These are phyloP conservation scores for Alentia gelatinosa DNA, from an alignment of 2,888 invertebrate species.

Conservation along the genomic window DNA sequence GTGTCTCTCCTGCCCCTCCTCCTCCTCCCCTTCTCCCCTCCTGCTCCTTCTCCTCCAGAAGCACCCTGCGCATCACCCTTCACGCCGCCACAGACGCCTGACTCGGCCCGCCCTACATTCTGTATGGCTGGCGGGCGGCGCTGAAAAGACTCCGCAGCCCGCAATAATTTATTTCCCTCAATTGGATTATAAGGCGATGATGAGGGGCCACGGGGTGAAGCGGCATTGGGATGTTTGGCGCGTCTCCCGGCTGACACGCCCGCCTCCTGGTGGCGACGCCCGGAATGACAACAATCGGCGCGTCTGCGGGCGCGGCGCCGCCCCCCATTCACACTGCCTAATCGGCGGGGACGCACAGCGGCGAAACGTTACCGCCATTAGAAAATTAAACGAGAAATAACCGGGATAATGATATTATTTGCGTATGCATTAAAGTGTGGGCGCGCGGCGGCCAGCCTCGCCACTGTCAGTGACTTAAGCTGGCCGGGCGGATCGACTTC, in stretches of 20 bases:
- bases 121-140: conserved; percentile 9
- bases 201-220: neutral
- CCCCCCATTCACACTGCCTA: neutral
- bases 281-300: conserved; percentile 35
- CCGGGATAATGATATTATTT: conserved; percentile 47
- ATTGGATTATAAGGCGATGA: conserved; percentile 44
- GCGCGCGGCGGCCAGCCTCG: neutral
- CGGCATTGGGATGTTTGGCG: conserved; percentile 40
- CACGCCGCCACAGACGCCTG: no score
- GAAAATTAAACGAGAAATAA: conserved; percentile 50
- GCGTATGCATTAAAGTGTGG: conserved; percentile 42
- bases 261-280: conserved; percentile 23
- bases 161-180: conserved; percentile 46
- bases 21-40: neutral
- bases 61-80: neutral
- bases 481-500: conserved; percentile 22
- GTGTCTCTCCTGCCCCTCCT: neutral
- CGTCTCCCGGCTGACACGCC: conserved; percentile 24
- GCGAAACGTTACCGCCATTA: conserved; percentile 36
- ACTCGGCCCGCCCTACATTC: neutral
- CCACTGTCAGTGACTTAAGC: conserved; percentile 38
- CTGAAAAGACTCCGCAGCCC: conserved; percentile 6
- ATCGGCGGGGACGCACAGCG: conserved; percentile 15
- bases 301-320: neutral
- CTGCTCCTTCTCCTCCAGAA: neutral